Conservation (phyloP, 2,888 invertebrate genomes). For the Terebella lapidaria region DNA sequence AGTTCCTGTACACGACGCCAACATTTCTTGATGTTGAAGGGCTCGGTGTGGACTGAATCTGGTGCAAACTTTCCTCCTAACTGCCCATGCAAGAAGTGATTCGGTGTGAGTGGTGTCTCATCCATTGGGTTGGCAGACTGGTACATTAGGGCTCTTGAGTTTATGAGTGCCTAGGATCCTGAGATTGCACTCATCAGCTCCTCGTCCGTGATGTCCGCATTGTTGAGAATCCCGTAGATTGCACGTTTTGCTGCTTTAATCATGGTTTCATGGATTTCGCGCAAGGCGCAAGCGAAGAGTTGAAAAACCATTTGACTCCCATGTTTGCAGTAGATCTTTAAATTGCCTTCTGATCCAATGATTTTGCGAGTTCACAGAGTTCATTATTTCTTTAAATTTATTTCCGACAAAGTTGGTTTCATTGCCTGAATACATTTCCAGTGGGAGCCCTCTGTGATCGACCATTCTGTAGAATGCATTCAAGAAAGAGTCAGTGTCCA, state of each 20-base stretch:
- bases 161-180: too few relatives aligned
- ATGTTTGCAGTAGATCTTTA: neutral
- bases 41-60: neutral
- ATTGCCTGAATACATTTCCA: conserved; percentile 5
- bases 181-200: too few relatives aligned
- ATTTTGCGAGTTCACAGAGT: neutral
- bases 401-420: conserved; percentile 11
- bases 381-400: conserved; percentile 10
- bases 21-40: neutral
- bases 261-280: too few relatives aligned
- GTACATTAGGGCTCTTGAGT: too few relatives aligned
- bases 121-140: too few relatives aligned
- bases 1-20: neutral
- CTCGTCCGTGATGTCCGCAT: too few relatives aligned
- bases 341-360: conserved; percentile 1
- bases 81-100: too few relatives aligned
- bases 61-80: neutral
- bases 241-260: too few relatives aligned
- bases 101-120: too few relatives aligned
- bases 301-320: conserved; percentile 12
- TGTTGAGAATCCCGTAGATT: too few relatives aligned
- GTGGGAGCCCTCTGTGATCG: neutral
- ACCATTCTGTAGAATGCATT: conserved; percentile 10
- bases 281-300: conserved; percentile 11
- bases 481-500: conserved; percentile 7